Conservation (phyloP, 92 coral and sea anemone genomes). For the Desmophyllum pertusum region DNA sequence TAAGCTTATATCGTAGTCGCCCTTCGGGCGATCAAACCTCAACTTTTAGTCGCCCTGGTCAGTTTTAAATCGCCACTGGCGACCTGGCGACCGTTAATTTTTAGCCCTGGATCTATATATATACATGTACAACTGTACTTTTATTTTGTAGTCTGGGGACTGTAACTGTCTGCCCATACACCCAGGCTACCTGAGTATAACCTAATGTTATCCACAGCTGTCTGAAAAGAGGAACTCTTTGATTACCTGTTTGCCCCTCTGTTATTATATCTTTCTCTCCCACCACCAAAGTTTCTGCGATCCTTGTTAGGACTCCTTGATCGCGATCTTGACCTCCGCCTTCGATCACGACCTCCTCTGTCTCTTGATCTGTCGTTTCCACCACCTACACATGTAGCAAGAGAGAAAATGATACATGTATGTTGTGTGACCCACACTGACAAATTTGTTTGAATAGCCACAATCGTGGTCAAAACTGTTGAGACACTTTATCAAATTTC, state of each 20-base stretch:
- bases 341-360: slow-evolving; percentile 63
- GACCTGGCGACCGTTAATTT: too few species aligned
- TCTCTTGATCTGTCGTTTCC: slow-evolving; percentile 51
- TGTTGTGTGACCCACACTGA: too few species aligned
- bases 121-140: too few species aligned
- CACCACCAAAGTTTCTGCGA: slow-evolving; percentile 65
- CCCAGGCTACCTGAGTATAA: too few species aligned
- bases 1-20: too few species aligned
- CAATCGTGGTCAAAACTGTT: too few species aligned
- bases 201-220: background rate
- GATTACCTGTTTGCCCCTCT: slow-evolving; percentile 57
- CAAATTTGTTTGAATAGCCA: too few species aligned
- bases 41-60: too few species aligned
- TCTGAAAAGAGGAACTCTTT: background rate
- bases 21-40: too few species aligned
- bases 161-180: background rate
- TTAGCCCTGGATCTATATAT: too few species aligned
- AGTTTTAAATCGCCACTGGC: too few species aligned
- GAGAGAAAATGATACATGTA: background rate
- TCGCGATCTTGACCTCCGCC: slow-evolving; percentile 75
- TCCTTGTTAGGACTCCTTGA: slow-evolving; percentile 78
- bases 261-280: slow-evolving; percentile 69
- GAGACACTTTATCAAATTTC: too few species aligned
- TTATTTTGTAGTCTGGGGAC: background rate
- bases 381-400: slow-evolving; percentile 8